Evolutionary conservation across 2,888 invertebrate species (phyloP).

Genomic region (Seladonia tumulorum): DNA sequence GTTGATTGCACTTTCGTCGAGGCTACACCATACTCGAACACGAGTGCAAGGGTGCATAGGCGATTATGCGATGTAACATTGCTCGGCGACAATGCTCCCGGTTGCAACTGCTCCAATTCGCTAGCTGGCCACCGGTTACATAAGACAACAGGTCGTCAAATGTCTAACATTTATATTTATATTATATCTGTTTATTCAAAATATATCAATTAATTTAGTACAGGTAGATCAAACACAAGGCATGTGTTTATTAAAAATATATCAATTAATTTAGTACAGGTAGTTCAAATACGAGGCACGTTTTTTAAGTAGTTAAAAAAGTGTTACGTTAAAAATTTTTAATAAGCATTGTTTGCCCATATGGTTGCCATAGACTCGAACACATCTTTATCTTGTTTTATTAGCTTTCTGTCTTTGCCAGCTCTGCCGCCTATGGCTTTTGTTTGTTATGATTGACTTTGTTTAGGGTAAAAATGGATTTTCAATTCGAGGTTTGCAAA

Average conservation of each 20-base stretch:
- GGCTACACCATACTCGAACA: conserved; percentile 72
- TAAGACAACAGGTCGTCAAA: conserved; percentile 80
- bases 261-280: too few relatives aligned
- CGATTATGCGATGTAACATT: conserved; percentile 84
- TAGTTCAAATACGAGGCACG: background rate
- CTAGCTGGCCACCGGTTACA: conserved; percentile 78
- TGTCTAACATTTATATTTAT: background rate
- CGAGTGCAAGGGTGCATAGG: conserved; percentile 82
- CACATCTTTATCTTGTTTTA: background rate
- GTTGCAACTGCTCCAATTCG: conserved; percentile 77
- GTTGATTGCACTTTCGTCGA: conserved; percentile 80
- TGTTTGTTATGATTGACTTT: background rate
- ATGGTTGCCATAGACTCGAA: too few relatives aligned
- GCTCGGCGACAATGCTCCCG: conserved; percentile 70
- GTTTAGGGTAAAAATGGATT: background rate
- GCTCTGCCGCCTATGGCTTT: too few relatives aligned
- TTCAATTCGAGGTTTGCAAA: background rate
- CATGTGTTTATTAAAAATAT: too few relatives aligned
- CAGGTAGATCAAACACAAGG: too few relatives aligned
- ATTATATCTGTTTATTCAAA: background rate
- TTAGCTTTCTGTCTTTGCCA: background rate
- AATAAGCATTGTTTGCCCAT: too few relatives aligned
- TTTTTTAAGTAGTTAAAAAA: background rate
- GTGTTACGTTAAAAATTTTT: too few relatives aligned
- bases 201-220: background rate